These are phyloP conservation scores for Maconellicoccus hirsutus DNA, from an alignment of 1,140 invertebrate genomes.

Conservation along the genomic window DNA sequence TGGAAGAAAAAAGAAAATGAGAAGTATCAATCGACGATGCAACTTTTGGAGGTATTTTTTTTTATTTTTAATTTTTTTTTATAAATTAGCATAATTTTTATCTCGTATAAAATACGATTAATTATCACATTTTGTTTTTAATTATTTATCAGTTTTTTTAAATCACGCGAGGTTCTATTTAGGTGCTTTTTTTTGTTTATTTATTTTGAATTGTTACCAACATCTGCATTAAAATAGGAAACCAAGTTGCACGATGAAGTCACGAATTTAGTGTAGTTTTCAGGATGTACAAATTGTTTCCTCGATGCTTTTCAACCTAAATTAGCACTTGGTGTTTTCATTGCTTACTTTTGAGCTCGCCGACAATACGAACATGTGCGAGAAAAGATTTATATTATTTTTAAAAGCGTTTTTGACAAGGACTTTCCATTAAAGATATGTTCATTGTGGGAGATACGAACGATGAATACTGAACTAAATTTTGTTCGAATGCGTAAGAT, in stretches of 20 bases:
- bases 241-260: not conserved
- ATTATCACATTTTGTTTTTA: too few species aligned
- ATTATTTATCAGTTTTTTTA: too few species aligned
- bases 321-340: not conserved
- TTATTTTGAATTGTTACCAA: too few species aligned
- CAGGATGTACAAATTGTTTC: conserved; percentile 2
- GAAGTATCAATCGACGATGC: not conserved
- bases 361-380: not conserved
- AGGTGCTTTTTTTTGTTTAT: too few species aligned
- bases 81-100: too few species aligned
- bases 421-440: not conserved
- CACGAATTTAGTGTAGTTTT: not conserved
- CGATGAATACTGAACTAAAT: too few species aligned
- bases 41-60: not conserved
- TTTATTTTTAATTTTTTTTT: not conserved
- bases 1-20: not conserved
- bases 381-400: not conserved
- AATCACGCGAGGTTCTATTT: too few species aligned
- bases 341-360: not conserved
- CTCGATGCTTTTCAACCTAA: not conserved
- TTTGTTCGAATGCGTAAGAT: too few species aligned
- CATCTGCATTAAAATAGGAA: too few species aligned
- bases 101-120: too few species aligned
- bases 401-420: not conserved
- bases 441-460: not conserved